Evolutionary conservation across 2,888 invertebrate species (phyloP).

Genomic region (Hedychridium roseum): DNA sequence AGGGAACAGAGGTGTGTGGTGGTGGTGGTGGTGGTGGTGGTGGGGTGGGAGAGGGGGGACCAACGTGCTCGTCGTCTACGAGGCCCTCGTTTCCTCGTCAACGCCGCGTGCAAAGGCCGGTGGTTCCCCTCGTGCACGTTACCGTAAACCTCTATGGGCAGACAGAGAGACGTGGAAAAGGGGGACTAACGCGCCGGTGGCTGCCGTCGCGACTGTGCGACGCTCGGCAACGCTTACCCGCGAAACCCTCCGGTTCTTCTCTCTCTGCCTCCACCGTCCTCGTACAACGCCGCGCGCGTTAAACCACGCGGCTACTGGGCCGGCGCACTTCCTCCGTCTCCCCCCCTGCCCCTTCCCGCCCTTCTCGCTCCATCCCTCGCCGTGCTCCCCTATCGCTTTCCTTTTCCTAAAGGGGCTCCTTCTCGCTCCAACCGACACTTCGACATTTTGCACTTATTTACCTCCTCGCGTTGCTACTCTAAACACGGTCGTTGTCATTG

Average conservation of each 20-base stretch:
- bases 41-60: not conserved
- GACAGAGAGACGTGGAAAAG: slow-evolving; percentile 42
- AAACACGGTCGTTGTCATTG: too few relatives aligned
- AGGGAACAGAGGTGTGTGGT: slow-evolving; percentile 4
- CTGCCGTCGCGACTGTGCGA: slow-evolving; percentile 64
- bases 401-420: too few relatives aligned
- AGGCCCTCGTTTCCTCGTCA: not conserved
- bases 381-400: slow-evolving; percentile 7
- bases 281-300: too few relatives aligned
- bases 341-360: slow-evolving; percentile 7
- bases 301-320: slow-evolving; percentile 62
- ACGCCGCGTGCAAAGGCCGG: too few relatives aligned
- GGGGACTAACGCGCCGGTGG: slow-evolving; percentile 62
- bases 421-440: not conserved
- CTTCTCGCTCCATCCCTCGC: slow-evolving; percentile 10
- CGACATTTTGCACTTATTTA: not conserved
- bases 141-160: too few relatives aligned
- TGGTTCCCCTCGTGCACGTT: too few relatives aligned
- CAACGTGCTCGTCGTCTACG: not conserved
- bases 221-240: slow-evolving; percentile 57
- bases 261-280: too few relatives aligned
- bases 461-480: too few relatives aligned
- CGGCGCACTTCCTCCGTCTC: slow-evolving; percentile 52
- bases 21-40: slow-evolving; percentile 1
- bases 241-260: slow-evolving; percentile 57